Evolutionary conservation across 2,113 vertebrate species (phyloP).

Genomic region (Myrmecophaga tridactyla): DNA sequence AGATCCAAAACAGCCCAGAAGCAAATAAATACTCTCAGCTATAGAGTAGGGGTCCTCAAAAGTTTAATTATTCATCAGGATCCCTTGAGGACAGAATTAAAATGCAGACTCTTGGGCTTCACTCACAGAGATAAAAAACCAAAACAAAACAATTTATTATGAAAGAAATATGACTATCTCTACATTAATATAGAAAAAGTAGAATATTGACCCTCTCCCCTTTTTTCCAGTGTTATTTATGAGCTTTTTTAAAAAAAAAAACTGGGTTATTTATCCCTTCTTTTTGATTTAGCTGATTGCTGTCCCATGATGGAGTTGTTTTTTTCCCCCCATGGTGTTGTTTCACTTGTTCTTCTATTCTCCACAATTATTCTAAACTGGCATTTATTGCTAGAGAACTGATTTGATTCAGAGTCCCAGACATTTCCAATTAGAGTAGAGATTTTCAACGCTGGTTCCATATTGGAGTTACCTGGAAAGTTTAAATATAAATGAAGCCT

Average conservation of each 20-base stretch:
- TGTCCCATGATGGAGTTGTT: too few relatives aligned
- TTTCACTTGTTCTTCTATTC: background rate
- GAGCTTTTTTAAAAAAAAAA: slow-evolving; percentile 3
- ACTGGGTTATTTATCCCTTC: background rate
- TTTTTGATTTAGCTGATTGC: background rate
- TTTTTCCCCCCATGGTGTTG: background rate
- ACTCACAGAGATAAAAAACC: background rate
- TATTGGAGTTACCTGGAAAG: background rate
- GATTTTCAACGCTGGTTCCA: background rate
- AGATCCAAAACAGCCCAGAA: background rate
- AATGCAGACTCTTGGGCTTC: background rate
- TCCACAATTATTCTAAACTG: background rate
- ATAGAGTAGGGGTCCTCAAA: background rate
- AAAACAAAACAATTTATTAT: too few relatives aligned
- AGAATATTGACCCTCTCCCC: background rate
- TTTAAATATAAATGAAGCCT: background rate
- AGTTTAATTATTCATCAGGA: background rate
- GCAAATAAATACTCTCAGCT: background rate
- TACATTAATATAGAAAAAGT: background rate
- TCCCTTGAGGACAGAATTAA: background rate
- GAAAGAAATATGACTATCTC: background rate
- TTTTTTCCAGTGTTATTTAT: background rate
- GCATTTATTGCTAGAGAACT: background rate
- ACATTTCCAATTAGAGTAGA: background rate
- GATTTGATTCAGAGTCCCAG: background rate